Percentiles rank a stretch among this genome's conserved stretches.
These are phyloP conservation scores for Gyrodactylus bullatarudis DNA, from an alignment of 1,140 invertebrate genomes.

Conservation along the genomic window DNA sequence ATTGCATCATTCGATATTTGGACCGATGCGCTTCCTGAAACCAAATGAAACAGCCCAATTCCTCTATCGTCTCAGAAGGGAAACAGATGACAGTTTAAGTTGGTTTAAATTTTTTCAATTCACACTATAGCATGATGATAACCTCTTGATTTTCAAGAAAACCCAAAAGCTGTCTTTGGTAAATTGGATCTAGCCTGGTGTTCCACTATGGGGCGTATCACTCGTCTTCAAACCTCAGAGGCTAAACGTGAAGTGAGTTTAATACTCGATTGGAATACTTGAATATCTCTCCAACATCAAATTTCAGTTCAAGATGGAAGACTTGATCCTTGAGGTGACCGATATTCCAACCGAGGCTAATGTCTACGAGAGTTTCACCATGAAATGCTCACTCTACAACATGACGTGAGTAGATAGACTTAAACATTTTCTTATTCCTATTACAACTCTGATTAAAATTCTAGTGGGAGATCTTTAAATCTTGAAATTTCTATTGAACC, in stretches of 20 bases:
- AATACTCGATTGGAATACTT: too few species aligned
- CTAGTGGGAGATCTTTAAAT: background rate
- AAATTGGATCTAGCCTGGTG: background rate
- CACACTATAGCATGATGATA: background rate
- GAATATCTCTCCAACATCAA: too few species aligned
- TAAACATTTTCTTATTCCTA: too few species aligned
- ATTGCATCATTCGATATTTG: background rate
- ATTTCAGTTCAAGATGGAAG: too few species aligned
- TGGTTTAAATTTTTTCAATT: background rate
- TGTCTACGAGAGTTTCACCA: too few species aligned
- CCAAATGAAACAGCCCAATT: background rate
- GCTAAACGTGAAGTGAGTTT: background rate
- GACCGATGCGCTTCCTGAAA: background rate
- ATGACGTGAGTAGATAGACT: too few species aligned
- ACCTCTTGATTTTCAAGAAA: background rate
- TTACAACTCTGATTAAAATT: background rate
- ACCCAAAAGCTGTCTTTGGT: background rate
- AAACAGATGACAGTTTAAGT: background rate
- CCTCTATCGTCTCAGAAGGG: background rate
- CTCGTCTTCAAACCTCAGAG: background rate
- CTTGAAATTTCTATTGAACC: background rate
- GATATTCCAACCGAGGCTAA: too few species aligned
- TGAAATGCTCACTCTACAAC: too few species aligned
- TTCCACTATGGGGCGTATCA: background rate
- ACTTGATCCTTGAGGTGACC: too few species aligned